Percentiles rank a stretch among this genome's conserved stretches.
phyloP scores from a whole-genome alignment of 2,113 vertebrate species.

The Apus apus region DNA sequence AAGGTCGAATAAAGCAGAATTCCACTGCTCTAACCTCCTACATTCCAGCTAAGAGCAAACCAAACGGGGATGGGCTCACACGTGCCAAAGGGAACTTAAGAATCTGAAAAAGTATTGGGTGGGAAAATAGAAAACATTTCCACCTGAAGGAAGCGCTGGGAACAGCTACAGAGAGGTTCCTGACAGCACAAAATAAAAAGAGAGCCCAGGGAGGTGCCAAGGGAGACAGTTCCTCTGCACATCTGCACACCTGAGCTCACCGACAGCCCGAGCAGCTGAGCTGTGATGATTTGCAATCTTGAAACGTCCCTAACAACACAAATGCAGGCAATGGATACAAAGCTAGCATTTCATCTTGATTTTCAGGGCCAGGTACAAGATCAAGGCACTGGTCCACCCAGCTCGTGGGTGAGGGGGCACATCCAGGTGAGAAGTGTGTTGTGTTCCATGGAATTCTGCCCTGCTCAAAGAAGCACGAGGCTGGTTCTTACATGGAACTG shows the following conservation, averaged over 20 bases:
- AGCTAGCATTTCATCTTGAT: not conserved
- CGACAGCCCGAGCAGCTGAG: not conserved
- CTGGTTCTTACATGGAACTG: not conserved
- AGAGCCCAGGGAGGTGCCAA: not conserved
- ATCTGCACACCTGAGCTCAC: not conserved
- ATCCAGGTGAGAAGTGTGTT: not conserved
- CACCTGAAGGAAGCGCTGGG: not conserved
- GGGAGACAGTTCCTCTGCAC: fast-evolving
- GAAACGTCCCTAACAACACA: not conserved
- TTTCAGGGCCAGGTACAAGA: not conserved
- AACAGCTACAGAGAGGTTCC: not conserved
- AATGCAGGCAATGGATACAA: not conserved
- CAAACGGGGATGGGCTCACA: fast-evolving
- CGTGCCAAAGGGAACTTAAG: not conserved
- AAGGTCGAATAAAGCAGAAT: too few species aligned
- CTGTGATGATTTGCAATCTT: not conserved
- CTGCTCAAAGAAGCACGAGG: not conserved
- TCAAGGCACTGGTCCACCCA: not conserved
- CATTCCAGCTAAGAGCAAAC: too few species aligned
- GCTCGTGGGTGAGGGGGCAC: not conserved
- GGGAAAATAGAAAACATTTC: not conserved
- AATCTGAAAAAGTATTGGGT: not conserved
- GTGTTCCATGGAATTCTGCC: fast-evolving
- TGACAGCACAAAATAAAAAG: fast-evolving
- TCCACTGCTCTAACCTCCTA: not conserved